These are phyloP conservation scores for Polyommatus iphigenia DNA, from an alignment of 2,888 invertebrate species.

Conservation along the genomic window DNA sequence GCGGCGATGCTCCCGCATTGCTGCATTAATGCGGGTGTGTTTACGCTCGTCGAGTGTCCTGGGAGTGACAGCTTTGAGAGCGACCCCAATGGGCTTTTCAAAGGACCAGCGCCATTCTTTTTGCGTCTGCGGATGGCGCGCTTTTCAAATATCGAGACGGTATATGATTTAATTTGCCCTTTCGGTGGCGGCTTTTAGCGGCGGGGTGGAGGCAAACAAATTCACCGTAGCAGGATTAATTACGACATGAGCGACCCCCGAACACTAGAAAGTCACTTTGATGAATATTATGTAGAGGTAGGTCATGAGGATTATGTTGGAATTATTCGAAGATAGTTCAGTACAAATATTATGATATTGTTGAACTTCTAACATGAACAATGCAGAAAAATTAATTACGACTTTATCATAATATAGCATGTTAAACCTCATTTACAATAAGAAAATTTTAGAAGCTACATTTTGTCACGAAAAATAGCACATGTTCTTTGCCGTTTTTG, in stretches of 20 bases:
- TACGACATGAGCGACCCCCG: slow-evolving; percentile 32
- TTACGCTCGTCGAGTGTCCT: slow-evolving; percentile 63
- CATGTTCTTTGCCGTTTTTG: no score
- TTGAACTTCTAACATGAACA: no score
- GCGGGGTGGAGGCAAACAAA: slow-evolving; percentile 45
- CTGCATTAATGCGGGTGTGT: slow-evolving; percentile 51
- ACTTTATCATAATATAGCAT: no score
- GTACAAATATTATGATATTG: no score
- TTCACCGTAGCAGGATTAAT: slow-evolving; percentile 40
- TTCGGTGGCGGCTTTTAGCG: slow-evolving; percentile 57
- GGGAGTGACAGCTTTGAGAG: slow-evolving; percentile 76
- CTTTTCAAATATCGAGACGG: slow-evolving; percentile 75
- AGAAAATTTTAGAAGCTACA: no score
- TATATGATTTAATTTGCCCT: slow-evolving; percentile 78
- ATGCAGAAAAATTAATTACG: no score
- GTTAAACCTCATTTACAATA: no score
- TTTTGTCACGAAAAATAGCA: no score
- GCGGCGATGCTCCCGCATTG: slow-evolving; percentile 52
- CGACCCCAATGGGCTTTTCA: slow-evolving; percentile 73
- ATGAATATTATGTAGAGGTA: slow-evolving; percentile 16
- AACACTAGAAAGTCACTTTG: slow-evolving; percentile 23
- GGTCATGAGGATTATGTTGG: slow-evolving; percentile 5
- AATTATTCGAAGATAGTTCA: neutral
- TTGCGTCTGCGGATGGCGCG: slow-evolving; percentile 67
- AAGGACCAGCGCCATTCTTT: slow-evolving; percentile 75